Conservation (phyloP, 2,113 vertebrate species). For the Heterotis niloticus region DNA sequence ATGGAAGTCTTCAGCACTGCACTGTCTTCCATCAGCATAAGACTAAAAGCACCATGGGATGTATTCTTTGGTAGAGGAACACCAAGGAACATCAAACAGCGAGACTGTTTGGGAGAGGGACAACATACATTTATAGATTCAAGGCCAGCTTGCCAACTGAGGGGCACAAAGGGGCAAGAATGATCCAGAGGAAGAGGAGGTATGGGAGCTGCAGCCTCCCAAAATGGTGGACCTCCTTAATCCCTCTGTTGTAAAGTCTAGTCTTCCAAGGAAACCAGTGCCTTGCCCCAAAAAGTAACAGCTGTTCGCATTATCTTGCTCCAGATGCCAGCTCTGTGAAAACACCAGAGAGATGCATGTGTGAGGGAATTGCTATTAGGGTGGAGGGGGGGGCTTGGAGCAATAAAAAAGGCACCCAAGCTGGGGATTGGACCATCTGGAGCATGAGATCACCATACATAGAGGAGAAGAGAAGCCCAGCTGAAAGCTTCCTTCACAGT, state of each 20-base stretch:
- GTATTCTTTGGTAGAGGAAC: neutral
- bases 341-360: neutral
- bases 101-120: neutral
- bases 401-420: constrained; percentile 27
- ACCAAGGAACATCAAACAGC: neutral
- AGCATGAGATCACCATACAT: constrained; percentile 30
- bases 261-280: constrained; percentile 30
- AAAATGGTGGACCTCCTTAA: neutral
- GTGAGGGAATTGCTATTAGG: neutral
- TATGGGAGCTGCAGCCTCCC: neutral
- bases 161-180: neutral
- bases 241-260: constrained; percentile 28
- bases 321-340: constrained; percentile 21
- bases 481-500: constrained; percentile 34
- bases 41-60: constrained; percentile 1
- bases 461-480: neutral
- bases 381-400: constrained; percentile 10
- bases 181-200: neutral
- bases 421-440: constrained; percentile 51
- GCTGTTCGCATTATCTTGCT: constrained; percentile 35
- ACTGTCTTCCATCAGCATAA: constrained; percentile 19
- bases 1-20: constrained; percentile 22
- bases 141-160: neutral
- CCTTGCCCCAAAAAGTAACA: constrained; percentile 46
- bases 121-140: neutral